Evolutionary conservation across 2,797 vertebrate genomes (phyloP), one percentile per base, ranked within the genome.

Genomic region (Telmatherina bonti): DNA sequence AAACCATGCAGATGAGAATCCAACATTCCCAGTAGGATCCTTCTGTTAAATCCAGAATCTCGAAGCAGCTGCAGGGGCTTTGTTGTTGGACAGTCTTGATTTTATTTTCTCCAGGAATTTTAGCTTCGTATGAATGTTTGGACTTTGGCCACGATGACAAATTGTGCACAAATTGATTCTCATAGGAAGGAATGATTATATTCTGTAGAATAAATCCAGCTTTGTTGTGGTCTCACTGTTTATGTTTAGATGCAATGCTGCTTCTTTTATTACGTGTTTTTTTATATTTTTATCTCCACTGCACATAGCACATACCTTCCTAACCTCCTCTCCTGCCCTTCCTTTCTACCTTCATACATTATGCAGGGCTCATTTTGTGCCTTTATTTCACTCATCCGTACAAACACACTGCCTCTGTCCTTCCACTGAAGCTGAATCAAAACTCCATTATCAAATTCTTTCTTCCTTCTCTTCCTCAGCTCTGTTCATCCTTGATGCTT

Each of bases 41-140:
- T 26, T 67, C 53, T 15, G 24, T 29, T 7, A 9, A 31, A 53
- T 3, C 16, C 20, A 12, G 20, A 54, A n/a, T 11, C 3, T 36
- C 20, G 55, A 41, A 30, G 45, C 61, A 53, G 41, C 41, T 64
- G 20, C 31, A 15, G 31, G 52, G 57, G 54, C 47, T 59, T 30
- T 15, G 12, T 45, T 41, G 12, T 22, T 29, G 38, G 22, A 36
- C 30, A 54, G 5, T 60, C 30, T 67, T 33, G 8, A 47, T 55
- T 70, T 76, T 61, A 30, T 41, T 68, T 41, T 54, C 11, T 36
- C n/a, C 29, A 5, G 20, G 15, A 8, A 58, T 72, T 36, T 70
- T 2, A 72, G 22, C 54, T 72, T 38, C 49, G 2, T 53, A n/a
- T 26, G n/a, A 72, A 61, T 47, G 71, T 76, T 63, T 65, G 15